phyloP scores from a whole-genome alignment of 2,797 vertebrate species.

The Allobates femoralis region DNA sequence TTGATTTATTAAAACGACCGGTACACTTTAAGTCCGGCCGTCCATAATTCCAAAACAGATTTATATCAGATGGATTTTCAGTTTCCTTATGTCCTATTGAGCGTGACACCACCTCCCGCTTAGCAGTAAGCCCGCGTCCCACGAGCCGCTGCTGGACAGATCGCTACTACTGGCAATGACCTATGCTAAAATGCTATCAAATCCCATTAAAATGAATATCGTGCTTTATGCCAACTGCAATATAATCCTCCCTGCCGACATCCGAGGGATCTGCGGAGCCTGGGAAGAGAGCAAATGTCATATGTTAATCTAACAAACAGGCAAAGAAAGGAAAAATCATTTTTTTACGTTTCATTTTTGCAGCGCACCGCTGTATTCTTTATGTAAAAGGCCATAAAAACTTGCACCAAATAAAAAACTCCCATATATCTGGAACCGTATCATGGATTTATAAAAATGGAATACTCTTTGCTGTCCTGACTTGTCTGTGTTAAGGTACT shows the following conservation, averaged over 20 bases:
- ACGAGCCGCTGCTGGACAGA: neutral
- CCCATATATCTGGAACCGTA: too few relatives aligned
- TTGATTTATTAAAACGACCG: too few relatives aligned
- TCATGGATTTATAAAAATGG: too few relatives aligned
- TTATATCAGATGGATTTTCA: neutral
- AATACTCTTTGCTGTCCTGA: too few relatives aligned
- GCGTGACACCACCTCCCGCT: neutral
- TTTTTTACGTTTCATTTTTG: neutral
- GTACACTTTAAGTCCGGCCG: too few relatives aligned
- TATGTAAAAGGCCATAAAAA: too few relatives aligned
- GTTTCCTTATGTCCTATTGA: neutral
- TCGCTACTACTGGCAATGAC: neutral
- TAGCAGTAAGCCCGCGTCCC: neutral
- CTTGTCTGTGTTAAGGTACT: too few relatives aligned
- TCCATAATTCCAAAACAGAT: neutral
- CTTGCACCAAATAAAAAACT: too few relatives aligned
- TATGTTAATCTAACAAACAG: neutral
- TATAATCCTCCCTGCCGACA: constrained; percentile 13
- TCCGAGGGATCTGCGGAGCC: neutral
- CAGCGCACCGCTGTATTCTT: neutral
- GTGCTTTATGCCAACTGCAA: constrained; percentile 16
- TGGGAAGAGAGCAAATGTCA: neutral
- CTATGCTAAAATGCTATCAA: constrained; percentile 7
- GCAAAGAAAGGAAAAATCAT: neutral
- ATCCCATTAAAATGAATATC: constrained; percentile 19